A percentile compares a stretch with the other conserved stretches of the same genome.
Conservation (phyloP, 1,140 invertebrate species). For the Scaptomyza hsui region DNA sequence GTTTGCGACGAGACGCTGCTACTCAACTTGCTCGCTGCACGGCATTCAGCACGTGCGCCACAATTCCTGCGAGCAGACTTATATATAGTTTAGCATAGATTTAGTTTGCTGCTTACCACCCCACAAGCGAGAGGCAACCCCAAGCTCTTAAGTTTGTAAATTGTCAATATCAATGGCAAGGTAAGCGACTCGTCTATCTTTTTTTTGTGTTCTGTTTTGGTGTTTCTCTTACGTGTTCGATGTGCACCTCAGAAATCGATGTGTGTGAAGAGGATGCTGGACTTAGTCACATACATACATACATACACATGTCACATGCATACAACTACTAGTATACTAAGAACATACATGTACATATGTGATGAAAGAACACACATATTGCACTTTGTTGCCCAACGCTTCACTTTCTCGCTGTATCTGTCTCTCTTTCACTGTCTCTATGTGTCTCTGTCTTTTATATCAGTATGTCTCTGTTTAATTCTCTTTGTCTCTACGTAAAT, state of each 20-base stretch:
- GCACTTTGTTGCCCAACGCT: conserved; percentile 37
- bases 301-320: not conserved
- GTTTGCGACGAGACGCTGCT: conserved; percentile 89
- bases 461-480: conserved; percentile 35
- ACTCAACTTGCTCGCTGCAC: conserved; percentile 88
- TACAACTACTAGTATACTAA: not conserved
- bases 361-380: conserved; percentile 17
- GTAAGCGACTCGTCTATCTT: conserved; percentile 60
- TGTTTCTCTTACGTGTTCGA: conserved; percentile 40
- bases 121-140: conserved; percentile 27
- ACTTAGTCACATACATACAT: not conserved
- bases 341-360: conserved; percentile 1
- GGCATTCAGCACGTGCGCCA: conserved; percentile 88
- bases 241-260: not conserved
- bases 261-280: not conserved
- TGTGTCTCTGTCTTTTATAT: conserved; percentile 23
- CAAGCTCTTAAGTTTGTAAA: conserved; percentile 26
- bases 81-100: conserved; percentile 87
- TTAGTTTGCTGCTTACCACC: conserved; percentile 45
- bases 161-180: conserved; percentile 55
- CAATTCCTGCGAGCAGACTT: conserved; percentile 91
- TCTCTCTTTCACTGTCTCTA: conserved; percentile 26
- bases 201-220: conserved; percentile 13
- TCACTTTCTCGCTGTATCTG: conserved; percentile 8
- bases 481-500: conserved; percentile 26